Percentiles rank a stretch among this genome's conserved stretches.
Conservation (phyloP, 2,113 vertebrate species). For the Pomatostomus ruficeps region DNA sequence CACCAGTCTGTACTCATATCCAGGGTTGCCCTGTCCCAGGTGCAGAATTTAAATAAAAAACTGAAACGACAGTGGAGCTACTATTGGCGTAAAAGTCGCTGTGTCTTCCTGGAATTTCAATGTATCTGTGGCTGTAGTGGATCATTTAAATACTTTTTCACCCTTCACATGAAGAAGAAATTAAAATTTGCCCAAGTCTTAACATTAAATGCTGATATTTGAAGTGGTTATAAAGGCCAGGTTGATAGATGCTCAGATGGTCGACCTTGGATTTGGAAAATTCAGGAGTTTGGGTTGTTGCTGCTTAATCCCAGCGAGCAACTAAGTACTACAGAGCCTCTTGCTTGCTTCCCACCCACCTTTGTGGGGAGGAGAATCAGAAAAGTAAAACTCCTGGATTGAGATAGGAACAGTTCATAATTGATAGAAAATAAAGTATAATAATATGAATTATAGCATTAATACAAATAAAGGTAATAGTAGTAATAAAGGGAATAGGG, state of each 20-base stretch:
- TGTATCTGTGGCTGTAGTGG: neutral
- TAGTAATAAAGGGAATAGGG: neutral
- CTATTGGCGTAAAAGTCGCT: neutral
- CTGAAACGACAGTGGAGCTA: neutral
- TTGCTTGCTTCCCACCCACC: neutral
- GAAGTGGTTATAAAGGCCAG: neutral
- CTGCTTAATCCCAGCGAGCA: neutral
- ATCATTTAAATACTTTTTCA: neutral
- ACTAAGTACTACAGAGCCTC: neutral
- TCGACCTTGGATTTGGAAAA: neutral
- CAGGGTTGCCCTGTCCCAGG: neutral
- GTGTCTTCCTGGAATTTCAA: neutral
- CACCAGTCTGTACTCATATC: neutral
- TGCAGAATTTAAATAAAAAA: neutral
- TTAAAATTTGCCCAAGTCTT: neutral
- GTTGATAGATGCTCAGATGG: neutral
- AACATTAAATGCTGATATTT: neutral
- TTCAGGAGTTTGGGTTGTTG: neutral
- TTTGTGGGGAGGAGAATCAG: neutral
- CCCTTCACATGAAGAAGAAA: neutral
- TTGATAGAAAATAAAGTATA: neutral
- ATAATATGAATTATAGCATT: neutral
- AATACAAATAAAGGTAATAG: neutral
- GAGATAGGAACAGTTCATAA: neutral
- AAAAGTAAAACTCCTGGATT: neutral